Evolutionary conservation across 2,888 invertebrate species (phyloP).

Genomic region (Agrochola lychnidis): DNA sequence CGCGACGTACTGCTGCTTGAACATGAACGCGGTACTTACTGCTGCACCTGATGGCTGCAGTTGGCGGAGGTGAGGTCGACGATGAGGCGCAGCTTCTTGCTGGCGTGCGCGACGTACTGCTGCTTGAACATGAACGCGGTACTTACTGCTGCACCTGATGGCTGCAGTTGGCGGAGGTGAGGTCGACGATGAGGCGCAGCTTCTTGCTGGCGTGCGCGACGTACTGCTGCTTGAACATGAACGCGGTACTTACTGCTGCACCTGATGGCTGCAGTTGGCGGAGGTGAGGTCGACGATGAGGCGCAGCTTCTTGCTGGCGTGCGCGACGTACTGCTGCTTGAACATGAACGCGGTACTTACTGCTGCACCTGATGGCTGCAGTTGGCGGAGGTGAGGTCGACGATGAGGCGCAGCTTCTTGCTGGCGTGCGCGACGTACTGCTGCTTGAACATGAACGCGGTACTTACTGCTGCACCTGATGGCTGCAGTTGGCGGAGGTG

Average conservation of each 20-base stretch:
- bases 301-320: conserved; percentile 97
- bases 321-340: conserved; percentile 98
- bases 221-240: conserved; percentile 98
- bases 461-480: conserved; percentile 99
- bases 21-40: too few relatives aligned
- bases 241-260: conserved; percentile 98
- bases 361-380: conserved; percentile 99
- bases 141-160: conserved; percentile 99
- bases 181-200: conserved; percentile 97
- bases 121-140: conserved; percentile 97
- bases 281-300: conserved; percentile 99
- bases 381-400: conserved; percentile 98
- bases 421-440: conserved; percentile 98
- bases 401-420: conserved; percentile 97
- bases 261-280: conserved; percentile 99
- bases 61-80: conserved; percentile 99
- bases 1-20: conserved; percentile 98
- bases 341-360: too few relatives aligned
- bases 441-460: conserved; percentile 97
- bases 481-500: conserved; percentile 99
- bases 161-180: conserved; percentile 99
- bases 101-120: conserved; percentile 98
- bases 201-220: conserved; percentile 98
- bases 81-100: conserved; percentile 97
- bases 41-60: conserved; percentile 99